These are phyloP conservation scores for Coturnix japonica DNA, from an alignment of 2,113 vertebrate genomes.

Conservation along the genomic window DNA sequence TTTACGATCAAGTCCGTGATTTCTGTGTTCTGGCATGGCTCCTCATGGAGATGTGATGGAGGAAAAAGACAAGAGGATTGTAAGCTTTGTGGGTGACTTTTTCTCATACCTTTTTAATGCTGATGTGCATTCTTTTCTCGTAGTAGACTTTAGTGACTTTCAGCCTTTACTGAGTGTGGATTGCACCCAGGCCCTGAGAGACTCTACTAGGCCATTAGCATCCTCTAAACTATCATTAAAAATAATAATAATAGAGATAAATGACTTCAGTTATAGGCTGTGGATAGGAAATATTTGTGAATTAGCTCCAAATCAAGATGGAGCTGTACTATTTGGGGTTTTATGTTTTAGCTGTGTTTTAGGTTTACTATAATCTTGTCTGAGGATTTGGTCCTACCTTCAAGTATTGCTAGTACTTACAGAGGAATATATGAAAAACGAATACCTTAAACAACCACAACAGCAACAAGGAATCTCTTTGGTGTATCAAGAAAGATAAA, in stretches of 20 bases:
- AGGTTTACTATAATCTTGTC: not conserved
- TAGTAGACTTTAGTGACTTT: not conserved
- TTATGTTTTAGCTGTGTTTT: not conserved
- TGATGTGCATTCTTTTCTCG: not conserved
- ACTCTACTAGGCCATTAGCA: not conserved
- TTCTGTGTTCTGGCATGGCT: not conserved
- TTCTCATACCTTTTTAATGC: not conserved
- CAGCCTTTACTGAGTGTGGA: not conserved
- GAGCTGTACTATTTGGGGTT: not conserved
- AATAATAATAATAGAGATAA: not conserved
- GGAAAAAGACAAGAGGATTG: not conserved
- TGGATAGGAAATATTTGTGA: not conserved
- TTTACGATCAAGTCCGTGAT: not conserved
- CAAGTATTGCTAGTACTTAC: not conserved
- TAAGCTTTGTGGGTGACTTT: not conserved
- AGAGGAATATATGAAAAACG: fast-evolving
- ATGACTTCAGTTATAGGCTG: not conserved
- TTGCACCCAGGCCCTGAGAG: not conserved
- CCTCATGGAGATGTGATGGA: not conserved
- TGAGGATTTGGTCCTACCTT: not conserved
- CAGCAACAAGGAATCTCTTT: not conserved
- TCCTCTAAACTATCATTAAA: not conserved
- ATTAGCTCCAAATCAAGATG: not conserved
- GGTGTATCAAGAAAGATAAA: not conserved
- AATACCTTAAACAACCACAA: not conserved